A percentile compares a stretch with the other conserved stretches of the same genome.
phyloP scores from a whole-genome alignment of 2,113 vertebrate genomes.

The Grammomys dolichurus region DNA sequence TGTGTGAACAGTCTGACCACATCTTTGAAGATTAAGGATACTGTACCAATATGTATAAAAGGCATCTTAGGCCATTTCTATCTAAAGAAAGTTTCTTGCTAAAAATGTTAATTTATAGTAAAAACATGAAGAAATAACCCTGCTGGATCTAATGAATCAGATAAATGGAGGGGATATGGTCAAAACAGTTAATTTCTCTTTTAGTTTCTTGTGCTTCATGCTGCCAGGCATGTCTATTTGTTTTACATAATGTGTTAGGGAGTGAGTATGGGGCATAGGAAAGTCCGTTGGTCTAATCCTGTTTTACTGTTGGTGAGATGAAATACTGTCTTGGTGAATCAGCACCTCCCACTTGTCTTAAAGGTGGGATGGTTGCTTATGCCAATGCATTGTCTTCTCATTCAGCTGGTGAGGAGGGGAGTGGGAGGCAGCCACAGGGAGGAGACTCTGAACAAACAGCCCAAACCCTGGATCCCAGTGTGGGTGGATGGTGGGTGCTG shows the following conservation, averaged over 20 bases:
- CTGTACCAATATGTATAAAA: not conserved
- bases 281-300: not conserved
- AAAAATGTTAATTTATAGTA: not conserved
- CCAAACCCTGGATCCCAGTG: constrained; percentile 67
- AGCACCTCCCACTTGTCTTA: constrained; percentile 72
- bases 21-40: not conserved
- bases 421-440: constrained; percentile 79
- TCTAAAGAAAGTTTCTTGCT: not conserved
- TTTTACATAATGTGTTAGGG: not conserved
- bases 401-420: constrained; percentile 64
- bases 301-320: constrained; percentile 36
- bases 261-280: not conserved
- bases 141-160: not conserved
- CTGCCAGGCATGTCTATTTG: not conserved
- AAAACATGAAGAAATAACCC: not conserved
- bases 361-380: constrained; percentile 74
- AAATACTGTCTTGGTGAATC: constrained; percentile 56
- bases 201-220: not conserved
- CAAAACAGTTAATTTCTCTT: not conserved
- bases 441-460: constrained; percentile 71
- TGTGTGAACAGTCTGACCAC: not conserved
- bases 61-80: not conserved
- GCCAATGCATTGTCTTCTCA: constrained; percentile 76
- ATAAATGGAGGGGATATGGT: not conserved
- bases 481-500: constrained; percentile 30